Evolutionary conservation across 1,140 invertebrate genomes (phyloP), one percentile per base, ranked within the genome.

Genomic region (Bombus polaris): DNA sequence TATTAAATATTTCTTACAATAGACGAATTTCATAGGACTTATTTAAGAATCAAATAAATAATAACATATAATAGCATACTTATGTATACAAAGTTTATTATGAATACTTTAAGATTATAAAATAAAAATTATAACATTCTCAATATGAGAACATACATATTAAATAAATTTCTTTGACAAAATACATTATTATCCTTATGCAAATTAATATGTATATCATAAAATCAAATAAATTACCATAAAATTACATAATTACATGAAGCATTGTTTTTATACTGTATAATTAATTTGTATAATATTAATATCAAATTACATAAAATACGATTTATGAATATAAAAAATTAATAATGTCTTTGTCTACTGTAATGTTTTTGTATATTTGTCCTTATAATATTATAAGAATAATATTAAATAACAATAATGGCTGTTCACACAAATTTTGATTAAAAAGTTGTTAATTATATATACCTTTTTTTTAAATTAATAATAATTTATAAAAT

Each of bases 81-180:
- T 72, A 73, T 71, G 32, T 85, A 85, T 80, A 71, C 39, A 86
- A 86, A 83, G 65, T 86, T 83, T 76, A 86, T 83, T 86, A 76
- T 71, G 53, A 77, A 71, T 76, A 81, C 44, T 59, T 83, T 47
- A 66, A 72, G 22, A 68, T 86, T 53, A 84, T 84, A 57, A 70
- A 78, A 53, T 66, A 77, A 73, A 74, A 57, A 83, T 83, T 83
- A 83, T 62, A 77, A 84, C 35, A 72, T 87, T 62, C 74, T 87
- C 85, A 84, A 87, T 87, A 84, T 87, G 85, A 87, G 81, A 87
- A 83, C 8, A 39, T 86, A 83, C 25, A 59, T 80, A 35, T 80
- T 80, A 84, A 84, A 83, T 83, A 57, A 78, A 72, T 73, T 85
- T 85, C 44, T 76, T 72, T 62, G 68, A 59, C 57, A 80, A 72